phyloP scores from a whole-genome alignment of 2,797 vertebrate genomes.

The Acanthurus leucopareius region DNA sequence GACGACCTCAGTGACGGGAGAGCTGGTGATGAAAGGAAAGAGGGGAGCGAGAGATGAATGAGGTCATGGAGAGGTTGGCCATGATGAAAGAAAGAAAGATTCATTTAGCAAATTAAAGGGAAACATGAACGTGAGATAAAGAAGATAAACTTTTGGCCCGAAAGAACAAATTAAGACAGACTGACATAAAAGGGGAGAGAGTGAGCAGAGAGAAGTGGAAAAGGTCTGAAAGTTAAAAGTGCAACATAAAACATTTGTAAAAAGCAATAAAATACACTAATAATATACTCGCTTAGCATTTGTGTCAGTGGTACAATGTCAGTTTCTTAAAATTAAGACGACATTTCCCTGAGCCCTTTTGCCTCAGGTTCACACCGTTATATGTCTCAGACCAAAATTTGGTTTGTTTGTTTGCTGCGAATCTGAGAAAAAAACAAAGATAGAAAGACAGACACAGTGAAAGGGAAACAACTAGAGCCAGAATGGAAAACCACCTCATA shows the following conservation, averaged over 20 bases:
- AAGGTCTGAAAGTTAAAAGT: constrained; percentile 1
- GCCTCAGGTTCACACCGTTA: not conserved
- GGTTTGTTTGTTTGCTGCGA: not conserved
- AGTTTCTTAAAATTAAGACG: not conserved
- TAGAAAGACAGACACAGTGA: not conserved
- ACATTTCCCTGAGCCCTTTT: not conserved
- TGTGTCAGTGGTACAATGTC: not conserved
- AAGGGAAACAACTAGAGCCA: not conserved
- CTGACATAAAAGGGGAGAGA: not conserved
- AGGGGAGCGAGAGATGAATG: constrained; percentile 38
- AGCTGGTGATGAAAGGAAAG: constrained; percentile 61
- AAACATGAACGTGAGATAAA: constrained; percentile 24
- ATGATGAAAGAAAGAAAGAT: constrained; percentile 29
- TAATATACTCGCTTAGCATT: not conserved
- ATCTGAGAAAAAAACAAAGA: not conserved
- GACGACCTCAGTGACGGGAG: constrained; percentile 51
- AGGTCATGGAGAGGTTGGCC: constrained; percentile 43
- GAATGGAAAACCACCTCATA: not conserved
- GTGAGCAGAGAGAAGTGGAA: not conserved
- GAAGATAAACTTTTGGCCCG: constrained; percentile 18
- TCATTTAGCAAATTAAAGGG: constrained; percentile 29
- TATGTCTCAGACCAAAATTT: not conserved
- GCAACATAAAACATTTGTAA: not conserved
- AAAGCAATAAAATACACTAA: not conserved
- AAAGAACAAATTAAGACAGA: constrained; percentile 12